Conservation (phyloP, 2,113 vertebrate genomes). For the Tupaia chinensis region DNA sequence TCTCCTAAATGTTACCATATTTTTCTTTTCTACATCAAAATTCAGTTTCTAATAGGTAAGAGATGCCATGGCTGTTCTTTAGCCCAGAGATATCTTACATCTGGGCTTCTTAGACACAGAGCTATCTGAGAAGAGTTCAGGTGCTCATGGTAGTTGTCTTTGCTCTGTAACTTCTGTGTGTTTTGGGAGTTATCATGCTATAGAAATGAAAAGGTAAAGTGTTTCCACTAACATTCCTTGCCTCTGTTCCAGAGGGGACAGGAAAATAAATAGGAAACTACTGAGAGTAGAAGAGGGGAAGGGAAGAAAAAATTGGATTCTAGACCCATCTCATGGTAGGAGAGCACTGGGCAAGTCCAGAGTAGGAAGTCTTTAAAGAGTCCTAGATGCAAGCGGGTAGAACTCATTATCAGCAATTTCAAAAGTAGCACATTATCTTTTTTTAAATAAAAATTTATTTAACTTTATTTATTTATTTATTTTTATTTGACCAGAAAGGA, state of each 20-base stretch:
- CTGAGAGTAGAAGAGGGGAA: not conserved
- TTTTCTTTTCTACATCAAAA: not conserved
- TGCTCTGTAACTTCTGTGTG: not conserved
- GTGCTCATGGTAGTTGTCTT: not conserved
- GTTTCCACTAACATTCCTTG: not conserved
- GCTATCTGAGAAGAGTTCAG: not conserved
- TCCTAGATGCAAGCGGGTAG: not conserved
- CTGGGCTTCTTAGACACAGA: not conserved
- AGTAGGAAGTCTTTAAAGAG: not conserved
- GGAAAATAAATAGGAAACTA: not conserved
- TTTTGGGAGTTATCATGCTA: not conserved
- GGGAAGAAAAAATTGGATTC: not conserved
- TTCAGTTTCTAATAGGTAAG: not conserved
- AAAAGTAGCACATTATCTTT: not conserved
- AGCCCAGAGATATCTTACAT: not conserved
- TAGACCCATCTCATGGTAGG: not conserved
- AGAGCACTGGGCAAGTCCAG: not conserved
- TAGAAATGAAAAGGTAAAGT: not conserved
- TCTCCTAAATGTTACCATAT: not conserved
- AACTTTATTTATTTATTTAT: no score
- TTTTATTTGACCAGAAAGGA: no score
- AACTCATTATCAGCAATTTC: not conserved
- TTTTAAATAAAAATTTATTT: no score
- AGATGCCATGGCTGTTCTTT: not conserved
- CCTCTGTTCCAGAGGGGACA: not conserved